These are phyloP conservation scores for Thereva nobilitata DNA, from an alignment of 2,888 invertebrate species.

Conservation along the genomic window DNA sequence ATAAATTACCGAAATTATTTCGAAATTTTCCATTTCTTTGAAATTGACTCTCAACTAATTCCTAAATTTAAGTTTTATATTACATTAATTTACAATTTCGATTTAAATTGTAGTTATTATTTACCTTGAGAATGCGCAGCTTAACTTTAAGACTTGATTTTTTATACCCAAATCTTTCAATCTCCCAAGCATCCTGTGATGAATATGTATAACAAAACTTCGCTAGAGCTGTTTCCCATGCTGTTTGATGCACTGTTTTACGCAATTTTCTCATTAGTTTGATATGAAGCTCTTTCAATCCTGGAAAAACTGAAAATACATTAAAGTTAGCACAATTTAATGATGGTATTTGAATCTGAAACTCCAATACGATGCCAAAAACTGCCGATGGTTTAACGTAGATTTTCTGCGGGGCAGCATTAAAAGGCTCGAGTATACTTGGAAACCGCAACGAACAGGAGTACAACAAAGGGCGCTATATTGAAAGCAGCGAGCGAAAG, in stretches of 20 bases:
- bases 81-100: background rate
- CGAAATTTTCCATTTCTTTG: slow-evolving; percentile 93
- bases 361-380: no score
- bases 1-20: slow-evolving; percentile 76
- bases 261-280: slow-evolving; percentile 84
- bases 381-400: no score
- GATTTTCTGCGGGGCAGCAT: no score
- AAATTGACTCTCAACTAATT: slow-evolving; percentile 91
- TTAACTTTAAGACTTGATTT: slow-evolving; percentile 87
- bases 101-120: background rate
- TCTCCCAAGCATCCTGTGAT: slow-evolving; percentile 93
- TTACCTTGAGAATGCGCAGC: slow-evolving; percentile 86
- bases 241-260: slow-evolving; percentile 79
- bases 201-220: slow-evolving; percentile 91
- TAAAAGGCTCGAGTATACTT: no score
- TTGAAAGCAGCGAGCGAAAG: no score
- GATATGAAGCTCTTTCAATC: slow-evolving; percentile 84
- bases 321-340: background rate
- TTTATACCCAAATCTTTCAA: slow-evolving; percentile 94
- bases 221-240: slow-evolving; percentile 88
- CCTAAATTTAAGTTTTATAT: slow-evolving; percentile 61
- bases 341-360: slow-evolving; percentile 33
- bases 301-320: slow-evolving; percentile 72
- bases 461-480: no score
- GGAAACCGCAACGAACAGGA: no score